A percentile compares a stretch with the other conserved stretches of the same genome.
These are phyloP conservation scores for Drosophila mettleri DNA, from an alignment of 2,888 invertebrate genomes.

Conservation along the genomic window DNA sequence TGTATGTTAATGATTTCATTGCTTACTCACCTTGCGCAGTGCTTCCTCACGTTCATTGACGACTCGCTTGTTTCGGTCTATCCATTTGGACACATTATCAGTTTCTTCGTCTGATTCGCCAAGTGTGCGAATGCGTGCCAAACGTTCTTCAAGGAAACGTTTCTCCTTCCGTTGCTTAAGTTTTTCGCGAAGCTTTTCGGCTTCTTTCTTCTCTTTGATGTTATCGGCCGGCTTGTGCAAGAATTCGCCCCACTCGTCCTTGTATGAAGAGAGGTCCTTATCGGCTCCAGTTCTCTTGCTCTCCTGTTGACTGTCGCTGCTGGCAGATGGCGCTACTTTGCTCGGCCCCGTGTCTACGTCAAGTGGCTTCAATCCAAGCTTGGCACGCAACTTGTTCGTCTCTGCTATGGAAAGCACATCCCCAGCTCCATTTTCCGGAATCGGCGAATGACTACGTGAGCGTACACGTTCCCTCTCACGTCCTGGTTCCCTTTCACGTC, in stretches of 20 bases:
- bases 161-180: conserved; percentile 92
- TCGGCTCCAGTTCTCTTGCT: conserved; percentile 57
- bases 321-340: conserved; percentile 75
- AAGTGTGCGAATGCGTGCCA: conserved; percentile 89
- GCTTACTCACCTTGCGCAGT: conserved; percentile 87
- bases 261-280: conserved; percentile 80
- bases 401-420: conserved; percentile 91
- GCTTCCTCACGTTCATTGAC: conserved; percentile 93
- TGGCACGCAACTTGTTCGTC: conserved; percentile 95
- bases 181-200: conserved; percentile 93
- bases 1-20: no score
- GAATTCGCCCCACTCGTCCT: conserved; percentile 89
- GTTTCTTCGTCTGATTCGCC: conserved; percentile 91
- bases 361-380: conserved; percentile 96
- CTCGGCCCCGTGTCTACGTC: conserved; percentile 86
- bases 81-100: conserved; percentile 92
- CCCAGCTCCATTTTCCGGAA: conserved; percentile 84
- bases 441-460: conserved; percentile 73
- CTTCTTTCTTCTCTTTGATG: conserved; percentile 89
- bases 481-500: no score
- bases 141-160: conserved; percentile 88
- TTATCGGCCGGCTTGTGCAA: conserved; percentile 94
- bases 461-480: conserved; percentile 32
- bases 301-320: conserved; percentile 45
- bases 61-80: conserved; percentile 91